A percentile compares a stretch with the other conserved stretches of the same genome.
phyloP scores from a whole-genome alignment of 2,888 invertebrate genomes.

The Pachliopta kotzebuea region DNA sequence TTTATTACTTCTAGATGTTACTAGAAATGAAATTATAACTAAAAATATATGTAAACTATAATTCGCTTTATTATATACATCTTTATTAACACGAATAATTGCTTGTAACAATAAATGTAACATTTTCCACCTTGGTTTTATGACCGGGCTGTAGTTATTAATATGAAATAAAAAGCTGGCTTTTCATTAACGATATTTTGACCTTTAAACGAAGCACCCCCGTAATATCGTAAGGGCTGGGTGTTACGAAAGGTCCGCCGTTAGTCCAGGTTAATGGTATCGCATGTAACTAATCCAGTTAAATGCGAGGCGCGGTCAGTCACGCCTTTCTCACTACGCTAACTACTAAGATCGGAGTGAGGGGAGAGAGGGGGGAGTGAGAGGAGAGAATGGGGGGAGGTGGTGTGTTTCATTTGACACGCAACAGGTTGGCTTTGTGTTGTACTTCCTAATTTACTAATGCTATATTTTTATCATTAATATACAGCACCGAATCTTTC shows the following conservation, averaged over 20 bases:
- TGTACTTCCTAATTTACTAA: conserved; percentile 31
- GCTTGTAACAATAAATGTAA: background rate
- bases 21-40: no score
- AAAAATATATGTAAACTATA: background rate
- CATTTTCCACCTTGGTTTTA: background rate
- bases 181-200: conserved; percentile 16
- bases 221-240: conserved; percentile 14
- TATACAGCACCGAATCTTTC: no score
- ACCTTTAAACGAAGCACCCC: conserved; percentile 20
- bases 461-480: conserved; percentile 22
- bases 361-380: background rate
- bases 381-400: background rate
- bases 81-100: background rate
- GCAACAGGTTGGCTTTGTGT: conserved; percentile 26
- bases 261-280: conserved; percentile 21
- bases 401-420: conserved; percentile 20
- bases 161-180: background rate
- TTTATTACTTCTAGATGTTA: no score
- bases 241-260: conserved; percentile 7
- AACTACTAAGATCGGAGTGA: conserved; percentile 20
- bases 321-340: conserved; percentile 28
- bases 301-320: conserved; percentile 29
- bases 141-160: background rate
- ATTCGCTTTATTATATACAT: background rate
- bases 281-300: conserved; percentile 27